A percentile compares a stretch with the other conserved stretches of the same genome.
Conservation (phyloP, 1,140 invertebrate genomes). For the Caenorhabditis elegans region DNA sequence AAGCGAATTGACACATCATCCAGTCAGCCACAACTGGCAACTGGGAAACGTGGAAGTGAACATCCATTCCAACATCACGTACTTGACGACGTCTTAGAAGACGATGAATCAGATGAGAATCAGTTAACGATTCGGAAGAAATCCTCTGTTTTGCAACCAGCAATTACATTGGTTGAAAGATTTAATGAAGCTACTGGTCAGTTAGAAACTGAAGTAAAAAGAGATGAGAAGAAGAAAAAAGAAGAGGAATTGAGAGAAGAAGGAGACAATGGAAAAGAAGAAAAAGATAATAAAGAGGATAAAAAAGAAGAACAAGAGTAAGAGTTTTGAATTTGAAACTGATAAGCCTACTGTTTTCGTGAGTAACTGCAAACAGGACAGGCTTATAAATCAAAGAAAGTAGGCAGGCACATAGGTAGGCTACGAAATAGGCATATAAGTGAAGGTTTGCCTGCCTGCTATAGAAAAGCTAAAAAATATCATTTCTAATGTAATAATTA, state of each 20-base stretch:
- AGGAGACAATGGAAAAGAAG: background rate
- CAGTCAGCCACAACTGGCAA: background rate
- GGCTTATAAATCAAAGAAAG: too few species aligned
- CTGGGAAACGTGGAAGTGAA: slow-evolving; percentile 11
- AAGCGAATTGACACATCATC: background rate
- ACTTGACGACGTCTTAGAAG: slow-evolving; percentile 37
- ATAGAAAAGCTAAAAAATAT: too few species aligned
- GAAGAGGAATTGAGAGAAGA: background rate
- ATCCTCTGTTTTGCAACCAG: background rate
- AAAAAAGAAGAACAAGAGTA: background rate
- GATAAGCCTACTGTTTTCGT: too few species aligned
- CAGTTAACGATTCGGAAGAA: slow-evolving; percentile 16
- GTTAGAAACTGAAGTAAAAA: background rate
- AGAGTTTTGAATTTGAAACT: too few species aligned
- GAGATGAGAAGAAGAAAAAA: background rate
- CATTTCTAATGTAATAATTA: too few species aligned
- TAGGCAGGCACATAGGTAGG: too few species aligned
- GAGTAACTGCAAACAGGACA: too few species aligned
- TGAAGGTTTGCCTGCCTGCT: too few species aligned
- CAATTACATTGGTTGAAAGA: background rate
- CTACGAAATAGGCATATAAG: too few species aligned
- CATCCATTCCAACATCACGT: slow-evolving; percentile 38
- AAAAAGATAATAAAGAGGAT: background rate
- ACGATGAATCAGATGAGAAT: slow-evolving; percentile 34
- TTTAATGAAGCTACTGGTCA: background rate